A percentile compares a stretch with the other conserved stretches of the same genome.
These are phyloP conservation scores for Thaumetopoea pityocampa DNA, from an alignment of 1,140 invertebrate species.

Conservation along the genomic window DNA sequence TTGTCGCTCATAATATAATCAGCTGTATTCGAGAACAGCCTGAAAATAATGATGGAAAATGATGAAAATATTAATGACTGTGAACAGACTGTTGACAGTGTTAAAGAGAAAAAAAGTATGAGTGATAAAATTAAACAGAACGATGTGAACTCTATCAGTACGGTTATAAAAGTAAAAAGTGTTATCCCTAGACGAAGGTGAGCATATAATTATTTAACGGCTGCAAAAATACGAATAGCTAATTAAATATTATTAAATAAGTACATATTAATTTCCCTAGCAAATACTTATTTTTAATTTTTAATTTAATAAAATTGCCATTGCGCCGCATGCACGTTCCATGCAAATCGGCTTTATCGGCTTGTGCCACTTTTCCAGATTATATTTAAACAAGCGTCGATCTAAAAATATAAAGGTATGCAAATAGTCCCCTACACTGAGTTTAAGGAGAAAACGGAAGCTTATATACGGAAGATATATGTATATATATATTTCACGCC, in stretches of 20 bases:
- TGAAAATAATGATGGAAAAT: conserved; percentile 41
- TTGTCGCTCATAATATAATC: conserved; percentile 57
- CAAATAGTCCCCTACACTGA: conserved; percentile 9
- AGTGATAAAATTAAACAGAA: conserved; percentile 51
- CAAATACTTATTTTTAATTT: too few species aligned
- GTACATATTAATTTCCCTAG: too few species aligned
- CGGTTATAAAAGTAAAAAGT: conserved; percentile 68
- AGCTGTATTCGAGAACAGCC: conserved; percentile 37
- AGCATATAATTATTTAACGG: conserved; percentile 29
- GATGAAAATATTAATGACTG: conserved; percentile 27
- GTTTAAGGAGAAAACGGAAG: conserved; percentile 1
- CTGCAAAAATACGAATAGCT: too few species aligned
- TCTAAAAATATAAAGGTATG: conserved; percentile 38
- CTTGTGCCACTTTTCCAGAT: conserved; percentile 44
- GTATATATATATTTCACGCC: conserved; percentile 16
- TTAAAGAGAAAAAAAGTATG: conserved; percentile 38
- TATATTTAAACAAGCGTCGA: conserved; percentile 48
- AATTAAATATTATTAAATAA: too few species aligned
- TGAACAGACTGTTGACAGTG: conserved; percentile 30
- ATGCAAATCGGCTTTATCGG: too few species aligned
- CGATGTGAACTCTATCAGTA: conserved; percentile 28
- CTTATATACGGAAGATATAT: too few species aligned
- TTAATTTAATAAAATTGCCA: too few species aligned
- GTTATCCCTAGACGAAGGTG: conserved; percentile 61
- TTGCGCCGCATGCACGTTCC: too few species aligned